Conservation (phyloP, 37 sponge, comb jelly and placozoan species). For the Theonella swinhoei region DNA sequence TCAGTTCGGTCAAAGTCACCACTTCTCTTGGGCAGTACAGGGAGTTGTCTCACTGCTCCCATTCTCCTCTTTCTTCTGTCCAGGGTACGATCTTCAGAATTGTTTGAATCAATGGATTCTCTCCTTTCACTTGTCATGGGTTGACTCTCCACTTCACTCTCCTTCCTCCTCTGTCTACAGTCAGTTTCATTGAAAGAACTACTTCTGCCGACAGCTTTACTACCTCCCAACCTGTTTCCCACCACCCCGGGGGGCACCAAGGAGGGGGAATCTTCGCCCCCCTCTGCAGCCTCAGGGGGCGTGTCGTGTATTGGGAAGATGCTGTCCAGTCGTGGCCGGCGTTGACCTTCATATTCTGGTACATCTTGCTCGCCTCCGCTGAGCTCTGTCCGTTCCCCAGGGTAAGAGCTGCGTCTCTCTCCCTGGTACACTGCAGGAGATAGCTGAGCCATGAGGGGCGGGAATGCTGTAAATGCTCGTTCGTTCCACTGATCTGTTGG, state of each 20-base stretch:
- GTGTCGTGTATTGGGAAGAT: constrained; percentile 30
- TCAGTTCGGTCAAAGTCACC: background rate
- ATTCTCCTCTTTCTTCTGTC: constrained; percentile 19
- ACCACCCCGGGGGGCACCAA: background rate
- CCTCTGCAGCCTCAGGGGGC: background rate
- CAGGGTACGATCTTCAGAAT: background rate
- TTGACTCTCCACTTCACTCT: background rate
- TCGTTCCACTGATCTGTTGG: background rate
- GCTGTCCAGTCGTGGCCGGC: constrained; percentile 15
- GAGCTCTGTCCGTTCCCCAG: background rate
- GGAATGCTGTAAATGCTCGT: background rate
- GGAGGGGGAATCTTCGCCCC: background rate
- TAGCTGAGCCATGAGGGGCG: background rate
- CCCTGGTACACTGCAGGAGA: background rate
- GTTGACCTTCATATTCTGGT: background rate
- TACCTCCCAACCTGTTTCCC: background rate
- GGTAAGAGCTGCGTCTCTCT: background rate
- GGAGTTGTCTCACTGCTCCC: background rate
- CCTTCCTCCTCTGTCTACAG: too few relatives aligned
- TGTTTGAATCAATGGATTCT: background rate
- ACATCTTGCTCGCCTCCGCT: background rate
- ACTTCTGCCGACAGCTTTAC: background rate
- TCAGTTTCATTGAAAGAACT: too few relatives aligned
- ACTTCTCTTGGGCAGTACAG: background rate
- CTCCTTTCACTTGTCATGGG: background rate